Evolutionary conservation across 2,888 invertebrate species (phyloP).

Genomic region (Ceraclea dissimilis): DNA sequence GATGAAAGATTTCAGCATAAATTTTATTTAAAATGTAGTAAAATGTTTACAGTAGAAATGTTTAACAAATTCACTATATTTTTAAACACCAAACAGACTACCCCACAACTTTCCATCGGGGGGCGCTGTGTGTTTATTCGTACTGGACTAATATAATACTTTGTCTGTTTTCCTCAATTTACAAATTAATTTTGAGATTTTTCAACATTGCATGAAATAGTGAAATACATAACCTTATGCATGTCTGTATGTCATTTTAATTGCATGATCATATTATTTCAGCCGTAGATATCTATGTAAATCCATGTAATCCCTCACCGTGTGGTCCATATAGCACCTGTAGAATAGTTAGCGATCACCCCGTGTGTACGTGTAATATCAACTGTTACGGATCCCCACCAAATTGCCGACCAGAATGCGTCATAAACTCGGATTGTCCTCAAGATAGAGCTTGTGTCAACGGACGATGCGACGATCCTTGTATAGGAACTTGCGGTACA

Average conservation of each 20-base stretch:
- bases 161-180: too few species aligned
- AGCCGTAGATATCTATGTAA: constrained; percentile 8
- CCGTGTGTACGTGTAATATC: constrained; percentile 56
- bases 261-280: constrained; percentile 15
- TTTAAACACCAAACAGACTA: too few species aligned
- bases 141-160: too few species aligned
- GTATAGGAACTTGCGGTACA: constrained; percentile 65
- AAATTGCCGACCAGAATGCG: constrained; percentile 75
- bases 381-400: constrained; percentile 55
- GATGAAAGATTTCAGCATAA: too few species aligned
- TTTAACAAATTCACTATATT: too few species aligned
- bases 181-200: too few species aligned
- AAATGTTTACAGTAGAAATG: too few species aligned
- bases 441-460: constrained; percentile 66
- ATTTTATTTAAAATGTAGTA: too few species aligned
- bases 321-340: constrained; percentile 48
- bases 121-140: too few species aligned
- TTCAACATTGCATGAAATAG: not conserved
- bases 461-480: constrained; percentile 72
- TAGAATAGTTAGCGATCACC: constrained; percentile 42
- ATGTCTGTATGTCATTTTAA: not conserved
- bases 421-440: constrained; percentile 70
- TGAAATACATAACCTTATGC: not conserved
- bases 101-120: too few species aligned
- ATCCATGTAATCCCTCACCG: constrained; percentile 44